Percentiles rank a stretch among this genome's conserved stretches.
phyloP scores from a whole-genome alignment of 35 echinoderm and acorn worm genomes.

The Eucidaris tribuloides region DNA sequence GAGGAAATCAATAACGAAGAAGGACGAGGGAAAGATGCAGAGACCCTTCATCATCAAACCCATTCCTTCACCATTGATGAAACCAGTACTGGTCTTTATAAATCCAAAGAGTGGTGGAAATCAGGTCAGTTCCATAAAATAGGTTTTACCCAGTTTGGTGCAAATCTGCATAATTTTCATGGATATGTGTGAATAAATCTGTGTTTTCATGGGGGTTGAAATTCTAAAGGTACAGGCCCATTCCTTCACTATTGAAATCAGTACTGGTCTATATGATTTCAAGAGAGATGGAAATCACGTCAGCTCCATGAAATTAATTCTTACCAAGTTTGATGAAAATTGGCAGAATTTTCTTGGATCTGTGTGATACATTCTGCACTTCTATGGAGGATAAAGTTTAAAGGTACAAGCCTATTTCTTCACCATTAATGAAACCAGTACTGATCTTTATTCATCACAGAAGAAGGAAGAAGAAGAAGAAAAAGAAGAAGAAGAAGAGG shows the following conservation, averaged over 20 bases:
- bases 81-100: conserved; percentile 92
- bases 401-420: conserved; percentile 97
- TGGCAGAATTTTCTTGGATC: background rate
- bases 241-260: conserved; percentile 94
- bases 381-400: no score
- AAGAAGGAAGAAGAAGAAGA: no score
- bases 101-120: conserved; percentile 99
- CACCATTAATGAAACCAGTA: conserved; percentile 88
- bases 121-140: no score
- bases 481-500: no score
- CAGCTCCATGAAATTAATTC: no score
- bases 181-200: background rate
- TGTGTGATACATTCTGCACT: background rate
- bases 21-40: conserved; percentile 70
- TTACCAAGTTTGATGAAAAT: background rate
- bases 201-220: no score
- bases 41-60: conserved; percentile 98
- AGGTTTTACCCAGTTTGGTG: background rate
- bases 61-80: conserved; percentile 93
- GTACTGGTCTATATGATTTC: conserved; percentile 92
- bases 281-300: conserved; percentile 98
- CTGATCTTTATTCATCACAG: conserved; percentile 96
- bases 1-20: conserved; percentile 85
- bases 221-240: no score
- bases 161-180: background rate